Evolutionary conservation across 2,888 invertebrate genomes (phyloP).

Genomic region (Trichopria drosophilae): DNA sequence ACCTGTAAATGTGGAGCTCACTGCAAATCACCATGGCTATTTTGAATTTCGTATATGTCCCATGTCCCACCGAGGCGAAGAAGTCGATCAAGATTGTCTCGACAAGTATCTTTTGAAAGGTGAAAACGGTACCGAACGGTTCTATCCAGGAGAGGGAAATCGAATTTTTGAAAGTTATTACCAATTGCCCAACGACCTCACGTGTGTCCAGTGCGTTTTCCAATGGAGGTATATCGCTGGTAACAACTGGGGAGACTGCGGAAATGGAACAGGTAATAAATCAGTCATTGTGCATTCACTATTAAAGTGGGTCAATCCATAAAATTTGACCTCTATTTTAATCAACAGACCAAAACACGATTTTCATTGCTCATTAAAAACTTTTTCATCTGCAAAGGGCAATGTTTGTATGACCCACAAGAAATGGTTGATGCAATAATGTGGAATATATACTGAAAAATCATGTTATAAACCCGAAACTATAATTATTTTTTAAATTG

Average conservation of each 20-base stretch:
- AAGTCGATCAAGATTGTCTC: constrained; percentile 75
- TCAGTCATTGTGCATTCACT: neutral
- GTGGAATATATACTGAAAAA: too few species aligned
- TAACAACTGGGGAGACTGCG: constrained; percentile 58
- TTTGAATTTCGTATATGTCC: constrained; percentile 85
- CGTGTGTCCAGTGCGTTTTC: constrained; percentile 80
- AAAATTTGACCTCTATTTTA: neutral
- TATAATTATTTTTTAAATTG: too few species aligned
- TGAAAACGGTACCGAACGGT: constrained; percentile 64
- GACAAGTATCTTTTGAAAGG: constrained; percentile 69
- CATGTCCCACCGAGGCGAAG: constrained; percentile 63
- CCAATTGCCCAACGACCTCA: constrained; percentile 65
- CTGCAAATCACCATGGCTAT: constrained; percentile 83
- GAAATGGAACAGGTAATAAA: constrained; percentile 52
- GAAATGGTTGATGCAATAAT: too few species aligned
- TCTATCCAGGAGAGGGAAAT: constrained; percentile 77
- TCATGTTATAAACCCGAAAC: too few species aligned
- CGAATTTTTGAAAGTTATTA: constrained; percentile 78
- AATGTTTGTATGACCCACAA: too few species aligned
- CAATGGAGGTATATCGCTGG: constrained; percentile 90
- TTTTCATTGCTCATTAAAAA: too few species aligned
- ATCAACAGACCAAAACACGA: too few species aligned
- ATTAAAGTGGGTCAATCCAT: neutral
- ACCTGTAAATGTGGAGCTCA: constrained; percentile 78
- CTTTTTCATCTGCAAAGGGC: too few species aligned